Percentiles rank a stretch among this genome's conserved stretches.
Conservation (phyloP, 2,797 vertebrate genomes). For the Saguinus oedipus region DNA sequence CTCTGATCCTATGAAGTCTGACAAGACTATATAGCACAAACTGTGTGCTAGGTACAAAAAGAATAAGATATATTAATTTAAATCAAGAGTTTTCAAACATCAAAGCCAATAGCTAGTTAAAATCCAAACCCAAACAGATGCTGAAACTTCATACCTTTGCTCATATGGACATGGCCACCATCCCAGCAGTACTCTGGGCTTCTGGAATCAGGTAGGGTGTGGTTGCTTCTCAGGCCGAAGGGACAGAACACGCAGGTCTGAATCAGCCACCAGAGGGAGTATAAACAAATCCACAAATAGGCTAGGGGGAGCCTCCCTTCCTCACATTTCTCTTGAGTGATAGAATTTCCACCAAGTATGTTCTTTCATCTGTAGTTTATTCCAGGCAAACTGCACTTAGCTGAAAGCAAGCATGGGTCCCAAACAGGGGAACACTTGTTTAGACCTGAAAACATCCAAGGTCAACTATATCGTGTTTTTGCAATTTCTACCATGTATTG, state of each 20-base stretch:
- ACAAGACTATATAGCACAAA: not conserved
- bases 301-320: not conserved
- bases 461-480: not conserved
- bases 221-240: constrained; percentile 21
- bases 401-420: not conserved
- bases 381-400: not conserved
- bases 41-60: not conserved
- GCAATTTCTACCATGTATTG: not conserved
- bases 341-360: constrained; percentile 43
- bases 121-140: not conserved
- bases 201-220: constrained; percentile 8
- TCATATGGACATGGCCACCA: not conserved
- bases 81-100: constrained; percentile 5
- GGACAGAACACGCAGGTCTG: not conserved
- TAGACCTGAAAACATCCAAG: not conserved
- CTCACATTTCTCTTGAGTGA: constrained; percentile 42
- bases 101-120: constrained; percentile 39
- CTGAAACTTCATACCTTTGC: not conserved
- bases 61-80: constrained; percentile 3
- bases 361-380: constrained; percentile 39
- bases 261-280: constrained; percentile 64
- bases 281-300: constrained; percentile 56
- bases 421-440: constrained; percentile 14
- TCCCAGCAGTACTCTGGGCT: not conserved
- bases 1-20: not conserved